A percentile compares a stretch with the other conserved stretches of the same genome.
phyloP scores from a whole-genome alignment of 2,888 invertebrate genomes.

The Phrixothrix hirtus region DNA sequence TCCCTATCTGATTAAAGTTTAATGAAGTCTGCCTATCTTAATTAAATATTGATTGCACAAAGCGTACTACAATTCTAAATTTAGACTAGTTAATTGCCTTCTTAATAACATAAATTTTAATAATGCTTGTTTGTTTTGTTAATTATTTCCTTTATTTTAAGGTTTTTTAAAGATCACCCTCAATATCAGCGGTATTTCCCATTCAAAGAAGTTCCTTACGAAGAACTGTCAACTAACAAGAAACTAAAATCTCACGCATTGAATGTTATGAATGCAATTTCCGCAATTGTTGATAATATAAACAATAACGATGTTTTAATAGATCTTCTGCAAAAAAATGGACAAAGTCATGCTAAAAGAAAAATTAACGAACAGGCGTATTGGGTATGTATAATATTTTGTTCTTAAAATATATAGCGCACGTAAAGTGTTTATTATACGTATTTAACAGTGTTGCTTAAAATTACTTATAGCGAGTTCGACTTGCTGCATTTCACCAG shows the following conservation, averaged over 20 bases:
- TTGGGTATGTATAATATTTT: conserved; percentile 27
- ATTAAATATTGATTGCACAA: too few relatives aligned
- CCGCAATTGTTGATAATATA: conserved; percentile 58
- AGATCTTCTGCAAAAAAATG: conserved; percentile 57
- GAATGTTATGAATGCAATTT: conserved; percentile 58
- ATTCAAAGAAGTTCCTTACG: conserved; percentile 56
- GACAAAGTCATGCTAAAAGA: conserved; percentile 51
- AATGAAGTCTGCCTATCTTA: too few relatives aligned
- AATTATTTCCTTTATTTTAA: conserved; percentile 39
- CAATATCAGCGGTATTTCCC: conserved; percentile 57
- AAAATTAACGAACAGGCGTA: conserved; percentile 34
- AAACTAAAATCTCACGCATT: conserved; percentile 60
- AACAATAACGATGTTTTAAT: conserved; percentile 57
- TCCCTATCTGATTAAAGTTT: too few relatives aligned
- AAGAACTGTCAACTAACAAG: conserved; percentile 55
- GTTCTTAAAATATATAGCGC: background rate
- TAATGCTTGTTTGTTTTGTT: too few relatives aligned
- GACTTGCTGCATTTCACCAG: too few relatives aligned
- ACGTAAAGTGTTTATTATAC: conserved; percentile 23
- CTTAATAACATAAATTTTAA: too few relatives aligned
- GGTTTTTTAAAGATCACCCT: conserved; percentile 58
- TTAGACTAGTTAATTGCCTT: too few relatives aligned
- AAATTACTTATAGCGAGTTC: too few relatives aligned
- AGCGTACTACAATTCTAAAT: too few relatives aligned
- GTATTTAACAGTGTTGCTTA: too few relatives aligned